These are phyloP conservation scores for Cryptomyrus ogoouensis DNA, from an alignment of 2,113 vertebrate species.

Conservation along the genomic window DNA sequence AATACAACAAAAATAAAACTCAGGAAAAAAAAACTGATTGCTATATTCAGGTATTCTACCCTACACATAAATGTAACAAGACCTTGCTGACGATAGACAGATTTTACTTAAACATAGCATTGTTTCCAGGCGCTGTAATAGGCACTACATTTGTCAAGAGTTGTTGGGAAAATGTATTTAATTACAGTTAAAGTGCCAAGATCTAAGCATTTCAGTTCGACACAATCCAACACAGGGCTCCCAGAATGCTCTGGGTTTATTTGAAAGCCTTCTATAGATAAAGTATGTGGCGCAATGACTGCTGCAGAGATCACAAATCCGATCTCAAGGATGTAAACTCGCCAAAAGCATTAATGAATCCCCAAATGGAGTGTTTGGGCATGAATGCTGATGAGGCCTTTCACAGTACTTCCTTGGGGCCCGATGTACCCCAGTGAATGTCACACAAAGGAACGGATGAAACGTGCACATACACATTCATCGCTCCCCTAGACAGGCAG, in stretches of 20 bases:
- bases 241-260: constrained; percentile 6
- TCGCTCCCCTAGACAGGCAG: not conserved
- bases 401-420: constrained; percentile 62
- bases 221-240: not conserved
- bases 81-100: not conserved
- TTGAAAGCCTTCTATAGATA: constrained; percentile 31
- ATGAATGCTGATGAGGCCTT: constrained; percentile 54
- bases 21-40: no score
- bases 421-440: constrained; percentile 62
- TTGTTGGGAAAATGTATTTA: constrained; percentile 4
- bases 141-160: not conserved
- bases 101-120: not conserved
- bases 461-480: constrained; percentile 7
- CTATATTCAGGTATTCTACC: not conserved
- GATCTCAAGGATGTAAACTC: constrained; percentile 51
- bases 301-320: constrained; percentile 41
- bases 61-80: not conserved
- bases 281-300: constrained; percentile 41
- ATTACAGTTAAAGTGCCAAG: not conserved
- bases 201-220: not conserved
- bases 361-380: constrained; percentile 55
- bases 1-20: not conserved
- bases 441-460: constrained; percentile 40
- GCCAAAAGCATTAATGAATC: constrained; percentile 56
- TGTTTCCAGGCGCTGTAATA: not conserved